Conservation (phyloP, 1,140 invertebrate species). For the Sipha flava region DNA sequence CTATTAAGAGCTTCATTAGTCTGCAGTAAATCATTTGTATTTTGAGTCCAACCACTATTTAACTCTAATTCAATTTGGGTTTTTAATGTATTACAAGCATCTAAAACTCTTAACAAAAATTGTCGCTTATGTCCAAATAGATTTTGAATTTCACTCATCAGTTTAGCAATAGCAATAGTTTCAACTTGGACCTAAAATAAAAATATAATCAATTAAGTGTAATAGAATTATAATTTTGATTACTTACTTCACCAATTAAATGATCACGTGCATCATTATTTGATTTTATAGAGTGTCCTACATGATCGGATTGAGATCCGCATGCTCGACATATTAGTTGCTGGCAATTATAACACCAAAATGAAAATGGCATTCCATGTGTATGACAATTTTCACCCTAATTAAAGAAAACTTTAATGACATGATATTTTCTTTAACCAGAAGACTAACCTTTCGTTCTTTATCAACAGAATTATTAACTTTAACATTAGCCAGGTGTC, state of each 20-base stretch:
- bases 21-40: slow-evolving; percentile 56
- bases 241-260: slow-evolving; percentile 52
- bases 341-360: slow-evolving; percentile 64
- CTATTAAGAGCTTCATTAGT: slow-evolving; percentile 50
- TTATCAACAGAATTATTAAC: slow-evolving; percentile 45
- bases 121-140: slow-evolving; percentile 58
- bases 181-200: slow-evolving; percentile 47
- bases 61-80: slow-evolving; percentile 62
- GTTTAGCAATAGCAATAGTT: slow-evolving; percentile 48
- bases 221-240: neutral
- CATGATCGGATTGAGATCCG: slow-evolving; percentile 54
- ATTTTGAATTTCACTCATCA: slow-evolving; percentile 54
- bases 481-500: slow-evolving; percentile 38
- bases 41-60: slow-evolving; percentile 48
- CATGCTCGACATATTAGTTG: slow-evolving; percentile 57
- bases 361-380: slow-evolving; percentile 60
- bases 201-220: neutral
- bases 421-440: neutral
- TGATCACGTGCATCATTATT: slow-evolving; percentile 58
- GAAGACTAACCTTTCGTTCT: slow-evolving; percentile 39
- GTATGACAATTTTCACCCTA: slow-evolving; percentile 56
- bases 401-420: neutral
- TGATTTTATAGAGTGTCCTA: slow-evolving; percentile 57
- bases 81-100: slow-evolving; percentile 62
- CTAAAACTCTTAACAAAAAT: slow-evolving; percentile 61